Percentiles rank a stretch among this genome's conserved stretches.
Evolutionary conservation across 2,888 invertebrate species (phyloP).

Genomic region (Luperina nickerlii): DNA sequence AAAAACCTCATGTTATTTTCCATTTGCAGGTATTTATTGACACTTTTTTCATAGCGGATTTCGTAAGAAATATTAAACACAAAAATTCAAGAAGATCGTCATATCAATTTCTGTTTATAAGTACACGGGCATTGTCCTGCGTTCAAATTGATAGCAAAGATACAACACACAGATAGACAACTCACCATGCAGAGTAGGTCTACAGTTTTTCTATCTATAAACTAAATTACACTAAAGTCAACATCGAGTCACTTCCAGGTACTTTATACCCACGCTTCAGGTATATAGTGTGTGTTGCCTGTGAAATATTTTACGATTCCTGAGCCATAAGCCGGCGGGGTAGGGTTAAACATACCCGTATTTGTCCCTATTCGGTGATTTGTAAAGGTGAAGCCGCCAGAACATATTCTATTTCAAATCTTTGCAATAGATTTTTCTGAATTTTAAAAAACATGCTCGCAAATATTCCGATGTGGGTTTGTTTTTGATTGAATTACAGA

Average conservation of each 20-base stretch:
- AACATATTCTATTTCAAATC: constrained; percentile 68
- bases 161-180: neutral
- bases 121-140: neutral
- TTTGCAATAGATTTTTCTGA: constrained; percentile 64
- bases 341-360: constrained; percentile 80
- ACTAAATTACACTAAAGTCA: constrained; percentile 19
- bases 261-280: constrained; percentile 62
- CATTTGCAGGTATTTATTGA: too few species aligned
- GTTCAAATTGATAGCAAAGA: neutral
- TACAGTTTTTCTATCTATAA: neutral
- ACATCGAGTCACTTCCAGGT: constrained; percentile 71
- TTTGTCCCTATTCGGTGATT: constrained; percentile 85
- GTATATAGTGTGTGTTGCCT: constrained; percentile 77
- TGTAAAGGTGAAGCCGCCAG: constrained; percentile 73
- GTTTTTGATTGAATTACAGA: constrained; percentile 31
- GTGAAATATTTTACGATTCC: constrained; percentile 89
- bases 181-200: neutral
- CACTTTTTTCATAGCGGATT: neutral
- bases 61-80: neutral
- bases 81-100: neutral
- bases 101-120: neutral
- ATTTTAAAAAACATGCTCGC: constrained; percentile 34
- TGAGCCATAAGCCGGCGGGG: constrained; percentile 83
- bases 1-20: neutral
- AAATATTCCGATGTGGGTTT: constrained; percentile 19